Evolutionary conservation across 1,140 invertebrate species (phyloP).

Genomic region (Drosophila lacteicornis): DNA sequence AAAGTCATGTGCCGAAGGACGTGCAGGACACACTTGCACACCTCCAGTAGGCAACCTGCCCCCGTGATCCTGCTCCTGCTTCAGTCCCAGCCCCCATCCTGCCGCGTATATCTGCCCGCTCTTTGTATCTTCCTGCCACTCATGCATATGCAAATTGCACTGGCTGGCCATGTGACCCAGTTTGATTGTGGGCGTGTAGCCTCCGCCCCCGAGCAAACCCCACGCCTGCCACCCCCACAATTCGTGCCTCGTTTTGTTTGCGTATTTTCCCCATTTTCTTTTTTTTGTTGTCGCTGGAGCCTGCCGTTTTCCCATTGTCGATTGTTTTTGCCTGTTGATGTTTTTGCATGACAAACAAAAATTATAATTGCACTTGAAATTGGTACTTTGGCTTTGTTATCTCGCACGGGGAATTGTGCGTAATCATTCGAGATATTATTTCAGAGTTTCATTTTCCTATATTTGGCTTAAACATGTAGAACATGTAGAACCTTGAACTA

Average conservation of each 20-base stretch:
- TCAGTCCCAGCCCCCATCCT: not conserved
- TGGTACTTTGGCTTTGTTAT: conserved; percentile 56
- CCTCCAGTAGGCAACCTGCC: conserved; percentile 21
- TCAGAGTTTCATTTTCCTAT: conserved; percentile 24
- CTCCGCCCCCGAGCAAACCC: not conserved
- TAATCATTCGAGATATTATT: conserved; percentile 41
- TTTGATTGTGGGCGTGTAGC: conserved; percentile 72
- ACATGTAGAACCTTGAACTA: conserved; percentile 45
- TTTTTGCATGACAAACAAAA: conserved; percentile 81
- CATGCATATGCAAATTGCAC: conserved; percentile 80
- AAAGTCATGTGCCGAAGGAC: conserved; percentile 60
- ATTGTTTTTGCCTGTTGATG: conserved; percentile 67
- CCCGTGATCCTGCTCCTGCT: not conserved
- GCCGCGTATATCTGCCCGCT: conserved; percentile 8
- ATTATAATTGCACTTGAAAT: conserved; percentile 82
- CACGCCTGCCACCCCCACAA: conserved; percentile 16
- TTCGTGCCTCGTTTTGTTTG: conserved; percentile 55
- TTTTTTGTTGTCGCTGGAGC: conserved; percentile 12
- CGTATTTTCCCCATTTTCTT: conserved; percentile 56
- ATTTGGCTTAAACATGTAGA: conserved; percentile 3
- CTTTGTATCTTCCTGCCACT: conserved; percentile 52
- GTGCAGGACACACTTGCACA: conserved; percentile 53
- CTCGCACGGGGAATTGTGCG: conserved; percentile 39
- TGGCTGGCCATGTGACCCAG: conserved; percentile 70
- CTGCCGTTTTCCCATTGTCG: conserved; percentile 46